Evolutionary conservation across 2,797 vertebrate genomes (phyloP).

Genomic region (Malurus splendens): DNA sequence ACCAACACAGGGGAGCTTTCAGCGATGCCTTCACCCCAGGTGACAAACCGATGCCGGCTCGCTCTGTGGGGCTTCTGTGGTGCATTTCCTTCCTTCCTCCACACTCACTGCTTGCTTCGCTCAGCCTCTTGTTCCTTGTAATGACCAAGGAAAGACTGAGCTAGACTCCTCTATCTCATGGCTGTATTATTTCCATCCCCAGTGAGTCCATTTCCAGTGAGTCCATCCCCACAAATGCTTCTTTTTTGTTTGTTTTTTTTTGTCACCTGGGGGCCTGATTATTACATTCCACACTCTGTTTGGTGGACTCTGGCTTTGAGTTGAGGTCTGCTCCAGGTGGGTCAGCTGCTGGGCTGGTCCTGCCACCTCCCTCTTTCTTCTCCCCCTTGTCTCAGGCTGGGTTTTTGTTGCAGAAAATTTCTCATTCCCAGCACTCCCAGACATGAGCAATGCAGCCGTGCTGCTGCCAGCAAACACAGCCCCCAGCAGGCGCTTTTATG

Average conservation of each 20-base stretch:
- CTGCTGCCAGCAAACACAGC: slow-evolving; percentile 37
- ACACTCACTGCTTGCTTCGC: neutral
- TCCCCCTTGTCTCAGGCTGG: neutral
- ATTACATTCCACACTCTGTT: neutral
- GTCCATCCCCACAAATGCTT: neutral
- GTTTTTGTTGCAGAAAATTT: neutral
- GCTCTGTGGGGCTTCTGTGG: accelerated
- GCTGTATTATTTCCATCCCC: neutral
- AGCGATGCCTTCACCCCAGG: neutral
- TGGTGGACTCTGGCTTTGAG: neutral
- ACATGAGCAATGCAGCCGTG: neutral
- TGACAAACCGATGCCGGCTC: neutral
- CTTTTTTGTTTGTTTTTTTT: neutral
- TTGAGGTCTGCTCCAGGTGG: neutral
- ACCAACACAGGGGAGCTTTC: slow-evolving; percentile 7
- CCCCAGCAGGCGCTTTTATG: neutral
- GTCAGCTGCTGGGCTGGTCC: neutral
- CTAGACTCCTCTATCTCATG: neutral
- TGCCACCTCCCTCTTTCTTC: neutral
- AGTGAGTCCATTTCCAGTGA: neutral
- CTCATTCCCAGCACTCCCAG: slow-evolving; percentile 34
- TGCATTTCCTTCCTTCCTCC: neutral
- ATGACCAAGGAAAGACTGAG: neutral
- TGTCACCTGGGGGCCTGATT: accelerated
- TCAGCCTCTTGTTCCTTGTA: neutral